Conservation (phyloP, 2,888 invertebrate genomes). For the Pomacea canaliculata region DNA sequence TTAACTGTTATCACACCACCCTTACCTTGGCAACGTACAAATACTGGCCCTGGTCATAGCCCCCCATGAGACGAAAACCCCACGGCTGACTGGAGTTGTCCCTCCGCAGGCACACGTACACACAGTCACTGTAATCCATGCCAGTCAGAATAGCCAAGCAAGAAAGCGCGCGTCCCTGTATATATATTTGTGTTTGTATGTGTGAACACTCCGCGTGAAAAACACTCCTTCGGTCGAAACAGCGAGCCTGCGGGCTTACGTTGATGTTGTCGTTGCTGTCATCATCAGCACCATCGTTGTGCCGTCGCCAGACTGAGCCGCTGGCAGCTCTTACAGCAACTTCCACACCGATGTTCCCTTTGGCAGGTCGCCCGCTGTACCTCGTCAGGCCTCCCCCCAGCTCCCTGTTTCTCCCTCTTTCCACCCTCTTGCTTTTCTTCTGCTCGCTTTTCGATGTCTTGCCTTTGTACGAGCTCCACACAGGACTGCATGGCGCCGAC, state of each 20-base stretch:
- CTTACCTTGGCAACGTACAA: conserved; percentile 62
- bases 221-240: too few relatives aligned
- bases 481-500: too few relatives aligned
- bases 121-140: conserved; percentile 5
- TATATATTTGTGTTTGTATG: too few relatives aligned
- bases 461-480: too few relatives aligned
- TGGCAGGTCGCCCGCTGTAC: not conserved
- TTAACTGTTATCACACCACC: not conserved
- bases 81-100: conserved; percentile 57
- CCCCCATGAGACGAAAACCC: conserved; percentile 66
- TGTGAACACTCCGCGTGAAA: too few relatives aligned
- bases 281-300: not conserved
- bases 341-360: not conserved
- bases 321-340: not conserved
- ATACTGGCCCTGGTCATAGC: conserved; percentile 54
- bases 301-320: not conserved
- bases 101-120: conserved; percentile 48
- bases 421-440: not conserved
- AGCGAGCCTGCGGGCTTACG: not conserved
- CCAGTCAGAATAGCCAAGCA: not conserved
- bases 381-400: not conserved
- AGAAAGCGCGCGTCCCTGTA: too few relatives aligned
- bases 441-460: not conserved
- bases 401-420: not conserved
- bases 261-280: not conserved